Base-by-base conservation (phyloP, 1,140 invertebrate species). In the Charaxes varanes region DNA sequence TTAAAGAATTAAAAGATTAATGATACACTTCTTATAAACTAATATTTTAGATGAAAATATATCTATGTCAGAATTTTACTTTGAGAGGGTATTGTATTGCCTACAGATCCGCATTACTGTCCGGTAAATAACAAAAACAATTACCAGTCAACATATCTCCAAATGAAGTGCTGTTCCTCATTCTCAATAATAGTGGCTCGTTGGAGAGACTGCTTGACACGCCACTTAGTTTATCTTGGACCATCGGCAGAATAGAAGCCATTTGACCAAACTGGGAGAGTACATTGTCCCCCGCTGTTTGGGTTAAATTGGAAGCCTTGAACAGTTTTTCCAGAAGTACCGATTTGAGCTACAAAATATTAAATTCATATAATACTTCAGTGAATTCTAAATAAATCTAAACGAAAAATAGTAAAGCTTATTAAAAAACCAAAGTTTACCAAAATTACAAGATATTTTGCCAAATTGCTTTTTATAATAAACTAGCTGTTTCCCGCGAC, bases 291-390 rank as follows among this genome's bases (percentile, higher is more conserved):
- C 86, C 86, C 17, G 87, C 83, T 0, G 61, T 34, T 42, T 81
- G 57, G 0, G 85, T 86, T 13, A 88, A 48, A 51, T 88, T 82
- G 0, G 87, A 86, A 1, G 86, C 80, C 1, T 59, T 37, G 34
- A 86, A 69, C 14, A 88, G 76, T 40, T 83, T 81, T 3, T 74
- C 63, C 0, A 88, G 71, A 4, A 87, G 71, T 0, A 41, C 41
- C 1, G 41, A 30, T 46, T 60, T 65, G 6, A 78, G 44, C 69
- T 79, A 44, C 7, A 35, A 47, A 30, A 28, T 11, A 42, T 2
- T 13, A 24, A 24, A 24, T 16, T 22, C 19, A 15, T n/a, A 10
- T 21, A 24, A 12, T 32, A 21, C n/a, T 7, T 14, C 7, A 12
- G 10, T n/a, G 17, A n/a, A n/a, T n/a, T n/a, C n/a, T n/a, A n/a